Conservation (phyloP, 2,888 invertebrate species). For the Chrysolina oricalcia region DNA sequence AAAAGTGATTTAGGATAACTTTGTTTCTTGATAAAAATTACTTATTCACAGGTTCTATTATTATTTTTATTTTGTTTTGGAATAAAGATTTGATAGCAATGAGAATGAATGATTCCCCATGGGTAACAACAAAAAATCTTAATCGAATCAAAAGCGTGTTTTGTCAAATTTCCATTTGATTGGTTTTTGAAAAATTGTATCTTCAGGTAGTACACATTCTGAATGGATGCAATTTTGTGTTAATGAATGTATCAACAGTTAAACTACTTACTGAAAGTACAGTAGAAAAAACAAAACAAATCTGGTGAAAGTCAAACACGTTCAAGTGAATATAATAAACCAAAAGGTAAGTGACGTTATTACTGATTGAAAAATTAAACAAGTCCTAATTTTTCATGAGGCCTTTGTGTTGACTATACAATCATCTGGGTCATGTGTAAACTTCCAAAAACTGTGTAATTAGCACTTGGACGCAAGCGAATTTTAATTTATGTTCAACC, state of each 20-base stretch:
- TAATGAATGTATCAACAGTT: not conserved
- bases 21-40: too few species aligned
- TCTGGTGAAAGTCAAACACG: not conserved
- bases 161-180: too few species aligned
- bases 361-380: not conserved
- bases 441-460: slow-evolving; percentile 16
- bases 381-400: not conserved
- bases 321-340: not conserved
- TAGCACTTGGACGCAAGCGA: slow-evolving; percentile 8
- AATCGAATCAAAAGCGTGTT: too few species aligned
- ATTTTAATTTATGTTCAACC: slow-evolving; percentile 9
- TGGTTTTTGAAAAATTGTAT: too few species aligned
- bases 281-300: not conserved
- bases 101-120: too few species aligned
- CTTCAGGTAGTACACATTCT: too few species aligned
- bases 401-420: not conserved
- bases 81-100: too few species aligned
- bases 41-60: too few species aligned
- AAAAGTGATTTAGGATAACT: too few species aligned
- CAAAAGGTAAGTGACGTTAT: not conserved
- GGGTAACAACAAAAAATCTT: too few species aligned
- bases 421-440: slow-evolving; percentile 1
- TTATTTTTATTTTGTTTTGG: too few species aligned
- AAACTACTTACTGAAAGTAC: not conserved
- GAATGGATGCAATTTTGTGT: not conserved